phyloP scores from a whole-genome alignment of 1,140 invertebrate species.

The Aphelenchoides avenae region DNA sequence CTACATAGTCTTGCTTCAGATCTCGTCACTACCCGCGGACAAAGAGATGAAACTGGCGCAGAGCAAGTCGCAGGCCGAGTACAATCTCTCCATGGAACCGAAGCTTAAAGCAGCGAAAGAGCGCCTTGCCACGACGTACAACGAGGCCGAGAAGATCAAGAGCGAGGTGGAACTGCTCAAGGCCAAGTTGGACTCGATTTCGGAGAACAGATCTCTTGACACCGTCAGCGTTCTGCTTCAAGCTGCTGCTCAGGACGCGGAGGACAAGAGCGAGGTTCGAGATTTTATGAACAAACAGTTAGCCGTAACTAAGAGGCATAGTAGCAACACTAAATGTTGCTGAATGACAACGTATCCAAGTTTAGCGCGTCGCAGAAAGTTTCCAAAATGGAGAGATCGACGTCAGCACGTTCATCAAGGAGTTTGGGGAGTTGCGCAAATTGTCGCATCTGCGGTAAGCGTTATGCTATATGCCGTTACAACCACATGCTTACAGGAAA shows the following conservation, averaged over 20 bases:
- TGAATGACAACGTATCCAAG: not conserved
- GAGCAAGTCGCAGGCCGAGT: constrained; percentile 32
- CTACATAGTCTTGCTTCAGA: not conserved
- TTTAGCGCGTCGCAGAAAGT: constrained; percentile 21
- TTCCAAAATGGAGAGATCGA: constrained; percentile 26
- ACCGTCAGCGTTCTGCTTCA: constrained; percentile 19
- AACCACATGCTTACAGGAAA: constrained; percentile 26
- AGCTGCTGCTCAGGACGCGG: constrained; percentile 23
- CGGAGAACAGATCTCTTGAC: constrained; percentile 19
- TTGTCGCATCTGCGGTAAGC: constrained; percentile 23
- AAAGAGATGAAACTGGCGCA: constrained; percentile 34
- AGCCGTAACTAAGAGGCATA: no score
- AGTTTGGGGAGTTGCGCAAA: constrained; percentile 19
- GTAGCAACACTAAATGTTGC: no score
- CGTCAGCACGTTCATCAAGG: constrained; percentile 23
- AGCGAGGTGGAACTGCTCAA: constrained; percentile 23
- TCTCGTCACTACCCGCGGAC: constrained; percentile 23
- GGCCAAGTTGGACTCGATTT: constrained; percentile 24
- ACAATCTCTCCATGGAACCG: constrained; percentile 28
- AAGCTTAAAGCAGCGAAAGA: constrained; percentile 18
- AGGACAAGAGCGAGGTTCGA: constrained; percentile 29
- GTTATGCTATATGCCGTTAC: constrained; percentile 9
- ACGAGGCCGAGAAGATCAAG: constrained; percentile 13
- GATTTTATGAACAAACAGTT: no score
- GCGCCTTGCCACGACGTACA: constrained; percentile 9